phyloP scores from a whole-genome alignment of 2,888 invertebrate species.

The Ametastegia equiseti region DNA sequence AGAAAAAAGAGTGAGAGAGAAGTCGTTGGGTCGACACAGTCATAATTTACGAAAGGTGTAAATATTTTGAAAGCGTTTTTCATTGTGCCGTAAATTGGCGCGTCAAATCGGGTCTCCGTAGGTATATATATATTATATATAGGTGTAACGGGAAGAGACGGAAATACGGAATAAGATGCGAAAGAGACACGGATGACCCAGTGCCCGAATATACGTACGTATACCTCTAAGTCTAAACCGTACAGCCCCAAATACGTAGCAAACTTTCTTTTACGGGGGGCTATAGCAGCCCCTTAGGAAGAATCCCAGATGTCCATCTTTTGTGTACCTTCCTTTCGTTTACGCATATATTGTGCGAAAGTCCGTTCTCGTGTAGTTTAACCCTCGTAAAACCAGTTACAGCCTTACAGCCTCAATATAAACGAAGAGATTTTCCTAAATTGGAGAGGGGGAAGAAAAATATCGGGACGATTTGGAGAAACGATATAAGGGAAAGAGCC shows the following conservation, averaged over 20 bases:
- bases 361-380: neutral
- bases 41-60: constrained; percentile 27
- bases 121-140: no score
- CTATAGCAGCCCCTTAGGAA: neutral
- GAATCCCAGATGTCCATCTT: neutral
- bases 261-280: constrained; percentile 22
- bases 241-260: neutral
- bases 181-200: neutral
- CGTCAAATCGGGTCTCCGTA: neutral
- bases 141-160: neutral
- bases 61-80: constrained; percentile 40
- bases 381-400: constrained; percentile 31
- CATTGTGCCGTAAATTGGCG: constrained; percentile 25
- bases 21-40: neutral
- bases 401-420: constrained; percentile 11
- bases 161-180: neutral
- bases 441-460: neutral
- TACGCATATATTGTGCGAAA: neutral
- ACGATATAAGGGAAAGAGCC: neutral
- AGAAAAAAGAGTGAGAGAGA: no score
- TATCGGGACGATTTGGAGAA: neutral
- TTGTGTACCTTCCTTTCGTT: constrained; percentile 4
- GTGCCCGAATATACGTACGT: neutral
- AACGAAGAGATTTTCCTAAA: neutral
- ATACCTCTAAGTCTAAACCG: neutral